phyloP scores from a whole-genome alignment of 2,888 invertebrate genomes.

The Drosophila seclusa region DNA sequence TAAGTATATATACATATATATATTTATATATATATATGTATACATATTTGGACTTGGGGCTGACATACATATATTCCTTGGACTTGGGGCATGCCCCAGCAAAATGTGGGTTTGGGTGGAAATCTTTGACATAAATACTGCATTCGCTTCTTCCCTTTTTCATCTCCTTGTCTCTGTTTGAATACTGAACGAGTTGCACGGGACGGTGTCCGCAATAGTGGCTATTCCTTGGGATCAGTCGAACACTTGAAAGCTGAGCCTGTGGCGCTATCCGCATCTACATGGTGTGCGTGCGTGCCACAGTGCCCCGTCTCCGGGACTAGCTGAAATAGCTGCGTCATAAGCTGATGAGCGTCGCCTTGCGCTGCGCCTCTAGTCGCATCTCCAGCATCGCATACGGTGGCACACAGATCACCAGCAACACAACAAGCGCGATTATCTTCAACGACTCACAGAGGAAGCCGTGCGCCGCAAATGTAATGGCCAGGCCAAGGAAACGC shows the following conservation, averaged over 20 bases:
- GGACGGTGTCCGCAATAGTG: conserved; percentile 1
- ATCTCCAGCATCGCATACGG: conserved; percentile 84
- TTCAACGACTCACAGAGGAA: conserved; percentile 86
- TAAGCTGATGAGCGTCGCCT: conserved; percentile 82
- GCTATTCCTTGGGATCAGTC: conserved; percentile 17
- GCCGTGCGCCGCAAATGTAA: conserved; percentile 88
- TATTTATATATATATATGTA: conserved; percentile 20
- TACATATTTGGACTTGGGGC: conserved; percentile 45
- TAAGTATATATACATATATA: conserved; percentile 10
- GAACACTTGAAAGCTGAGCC: conserved; percentile 5
- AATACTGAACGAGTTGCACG: conserved; percentile 26
- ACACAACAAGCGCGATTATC: conserved; percentile 83
- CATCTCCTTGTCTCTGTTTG: not conserved
- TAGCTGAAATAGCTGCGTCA: conserved; percentile 85
- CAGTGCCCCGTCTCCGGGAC: conserved; percentile 77
- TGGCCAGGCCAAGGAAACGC: conserved; percentile 87
- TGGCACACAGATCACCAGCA: conserved; percentile 83
- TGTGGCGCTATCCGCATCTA: conserved; percentile 40
- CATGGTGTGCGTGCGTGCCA: conserved; percentile 83
- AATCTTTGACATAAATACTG: conserved; percentile 31
- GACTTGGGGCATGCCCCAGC: conserved; percentile 17
- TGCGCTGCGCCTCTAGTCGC: conserved; percentile 84
- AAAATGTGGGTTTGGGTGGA: conserved; percentile 11
- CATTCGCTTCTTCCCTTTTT: not conserved
- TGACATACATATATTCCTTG: conserved; percentile 16